Conservation (phyloP, 2,888 invertebrate genomes). For the Hypomecis atomaria region DNA sequence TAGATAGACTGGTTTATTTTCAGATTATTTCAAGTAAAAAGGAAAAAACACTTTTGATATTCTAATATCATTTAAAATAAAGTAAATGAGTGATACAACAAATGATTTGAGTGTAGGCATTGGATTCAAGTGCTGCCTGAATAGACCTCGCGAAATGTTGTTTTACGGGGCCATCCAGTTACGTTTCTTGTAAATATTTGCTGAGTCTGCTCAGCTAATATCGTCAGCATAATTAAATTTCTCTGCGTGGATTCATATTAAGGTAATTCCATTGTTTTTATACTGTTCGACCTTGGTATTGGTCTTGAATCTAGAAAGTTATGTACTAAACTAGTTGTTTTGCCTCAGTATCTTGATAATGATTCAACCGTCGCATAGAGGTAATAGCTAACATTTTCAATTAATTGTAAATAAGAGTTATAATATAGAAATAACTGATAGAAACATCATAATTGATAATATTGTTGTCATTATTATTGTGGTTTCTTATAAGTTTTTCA, state of each 20-base stretch:
- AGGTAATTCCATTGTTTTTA: slow-evolving; percentile 43
- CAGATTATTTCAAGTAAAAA: not conserved
- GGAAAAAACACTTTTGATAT: not conserved
- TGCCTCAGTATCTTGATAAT: slow-evolving; percentile 20
- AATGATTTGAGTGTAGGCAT: slow-evolving; percentile 15
- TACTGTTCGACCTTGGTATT: slow-evolving; percentile 51
- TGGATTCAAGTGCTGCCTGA: slow-evolving; percentile 37
- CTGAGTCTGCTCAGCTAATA: slow-evolving; percentile 39
- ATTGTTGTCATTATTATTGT: no score
- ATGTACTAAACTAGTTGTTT: not conserved
- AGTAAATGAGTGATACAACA: slow-evolving; percentile 19
- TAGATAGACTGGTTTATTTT: no score
- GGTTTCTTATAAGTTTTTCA: not conserved
- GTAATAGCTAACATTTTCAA: not conserved
- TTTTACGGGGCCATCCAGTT: slow-evolving; percentile 46
- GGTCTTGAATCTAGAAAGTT: slow-evolving; percentile 35
- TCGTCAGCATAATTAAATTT: slow-evolving; percentile 24
- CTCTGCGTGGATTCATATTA: slow-evolving; percentile 29
- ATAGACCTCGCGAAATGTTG: slow-evolving; percentile 55
- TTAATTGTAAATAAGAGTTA: not conserved
- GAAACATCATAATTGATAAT: no score
- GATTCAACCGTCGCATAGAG: not conserved
- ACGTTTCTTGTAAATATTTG: slow-evolving; percentile 54
- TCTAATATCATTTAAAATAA: not conserved
- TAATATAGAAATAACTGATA: no score